These are phyloP conservation scores for Atta cephalotes DNA, from an alignment of 1,140 invertebrate species.

Conservation along the genomic window DNA sequence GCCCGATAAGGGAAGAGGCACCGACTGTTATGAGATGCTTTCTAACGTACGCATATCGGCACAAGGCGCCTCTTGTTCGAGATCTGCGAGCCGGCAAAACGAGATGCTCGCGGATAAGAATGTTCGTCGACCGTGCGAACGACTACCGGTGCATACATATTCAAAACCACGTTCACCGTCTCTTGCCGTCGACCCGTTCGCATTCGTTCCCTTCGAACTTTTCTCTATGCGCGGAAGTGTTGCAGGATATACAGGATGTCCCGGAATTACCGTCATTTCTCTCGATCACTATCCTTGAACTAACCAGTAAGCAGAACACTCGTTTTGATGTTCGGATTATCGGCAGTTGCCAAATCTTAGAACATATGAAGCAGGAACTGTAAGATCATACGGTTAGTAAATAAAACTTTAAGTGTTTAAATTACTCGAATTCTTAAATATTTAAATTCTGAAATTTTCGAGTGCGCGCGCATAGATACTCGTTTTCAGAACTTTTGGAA, in stretches of 20 bases:
- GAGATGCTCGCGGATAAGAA: conserved; percentile 69
- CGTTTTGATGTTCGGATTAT: neutral
- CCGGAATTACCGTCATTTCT: conserved; percentile 39
- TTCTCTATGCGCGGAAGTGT: conserved; percentile 29
- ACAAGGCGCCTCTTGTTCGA: conserved; percentile 71
- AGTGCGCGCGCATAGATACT: neutral
- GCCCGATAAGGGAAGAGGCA: conserved; percentile 61
- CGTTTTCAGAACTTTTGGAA: neutral
- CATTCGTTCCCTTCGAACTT: conserved; percentile 26
- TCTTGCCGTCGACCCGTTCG: conserved; percentile 10
- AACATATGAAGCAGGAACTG: neutral
- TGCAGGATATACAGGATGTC: conserved; percentile 4
- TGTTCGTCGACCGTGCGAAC: conserved; percentile 67
- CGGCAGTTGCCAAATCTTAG: neutral
- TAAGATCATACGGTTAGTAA: too few species aligned
- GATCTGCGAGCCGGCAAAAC: conserved; percentile 52
- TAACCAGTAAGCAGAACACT: conserved; percentile 1
- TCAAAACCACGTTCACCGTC: conserved; percentile 37
- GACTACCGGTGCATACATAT: conserved; percentile 51
- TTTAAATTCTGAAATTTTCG: neutral
- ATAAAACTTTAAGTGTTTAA: neutral
- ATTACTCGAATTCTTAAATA: neutral
- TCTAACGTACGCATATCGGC: conserved; percentile 58
- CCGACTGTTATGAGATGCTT: conserved; percentile 67
- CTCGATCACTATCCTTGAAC: neutral